Evolutionary conservation across 2,113 vertebrate genomes (phyloP).

Genomic region (Pteropus alecto): DNA sequence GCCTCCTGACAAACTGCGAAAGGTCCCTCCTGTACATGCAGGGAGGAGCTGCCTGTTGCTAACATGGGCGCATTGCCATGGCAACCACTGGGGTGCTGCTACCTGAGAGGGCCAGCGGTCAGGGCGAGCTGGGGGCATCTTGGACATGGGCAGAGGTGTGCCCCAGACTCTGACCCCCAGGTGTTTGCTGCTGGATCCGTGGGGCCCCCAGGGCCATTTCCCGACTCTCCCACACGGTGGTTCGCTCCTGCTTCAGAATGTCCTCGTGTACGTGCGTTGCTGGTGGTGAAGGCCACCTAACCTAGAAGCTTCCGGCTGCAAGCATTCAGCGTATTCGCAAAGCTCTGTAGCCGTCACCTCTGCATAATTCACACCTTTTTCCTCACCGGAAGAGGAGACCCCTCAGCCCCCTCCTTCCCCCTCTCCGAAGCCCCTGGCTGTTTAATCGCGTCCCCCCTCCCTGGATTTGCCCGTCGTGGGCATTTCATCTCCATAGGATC

Average conservation of each 20-base stretch:
- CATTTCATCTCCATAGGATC: rapidly evolving
- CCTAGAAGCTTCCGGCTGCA: rapidly evolving
- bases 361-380: not conserved
- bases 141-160: not conserved
- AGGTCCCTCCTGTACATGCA: not conserved
- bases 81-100: not conserved
- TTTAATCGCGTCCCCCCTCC: rapidly evolving
- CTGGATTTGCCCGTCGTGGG: rapidly evolving
- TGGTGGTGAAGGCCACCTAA: too few species aligned
- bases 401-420: rapidly evolving
- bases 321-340: rapidly evolving
- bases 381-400: rapidly evolving
- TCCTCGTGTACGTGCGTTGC: rapidly evolving
- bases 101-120: not conserved
- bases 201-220: rapidly evolving
- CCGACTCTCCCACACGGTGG: not conserved
- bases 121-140: not conserved
- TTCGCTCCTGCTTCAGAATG: not conserved
- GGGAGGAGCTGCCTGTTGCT: not conserved
- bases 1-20: not conserved
- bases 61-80: not conserved
- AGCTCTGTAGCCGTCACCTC: rapidly evolving
- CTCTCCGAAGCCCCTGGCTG: rapidly evolving
- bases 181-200: too few species aligned
- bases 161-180: rapidly evolving